Percentiles rank a stretch among this genome's conserved stretches.
These are phyloP conservation scores for Xiphorhynchus erythropygius DNA, from an alignment of 2,797 vertebrate genomes.

Conservation along the genomic window DNA sequence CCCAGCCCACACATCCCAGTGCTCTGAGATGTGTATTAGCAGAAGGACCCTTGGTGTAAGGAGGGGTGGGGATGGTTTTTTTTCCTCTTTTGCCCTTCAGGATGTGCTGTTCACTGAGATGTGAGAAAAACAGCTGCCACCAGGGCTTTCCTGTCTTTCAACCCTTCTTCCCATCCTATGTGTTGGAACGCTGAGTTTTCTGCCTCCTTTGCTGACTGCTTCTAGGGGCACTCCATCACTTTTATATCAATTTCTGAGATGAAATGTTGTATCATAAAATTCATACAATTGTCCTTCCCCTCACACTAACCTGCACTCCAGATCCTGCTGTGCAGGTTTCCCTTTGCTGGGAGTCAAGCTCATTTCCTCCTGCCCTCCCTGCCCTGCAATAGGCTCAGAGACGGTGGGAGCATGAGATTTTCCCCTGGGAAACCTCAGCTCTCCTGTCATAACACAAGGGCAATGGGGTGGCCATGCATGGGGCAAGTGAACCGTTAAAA, in stretches of 20 bases:
- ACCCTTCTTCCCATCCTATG: neutral
- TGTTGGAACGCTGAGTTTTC: neutral
- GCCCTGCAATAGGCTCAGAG: neutral
- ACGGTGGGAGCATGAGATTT: neutral
- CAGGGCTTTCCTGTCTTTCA: neutral
- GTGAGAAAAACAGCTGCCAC: neutral
- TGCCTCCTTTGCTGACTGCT: neutral
- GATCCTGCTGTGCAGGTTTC: fast-evolving
- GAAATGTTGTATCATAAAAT: neutral
- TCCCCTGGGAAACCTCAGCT: neutral
- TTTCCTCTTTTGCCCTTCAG: neutral
- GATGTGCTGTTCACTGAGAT: fast-evolving
- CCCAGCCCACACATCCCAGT: neutral
- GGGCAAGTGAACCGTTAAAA: neutral
- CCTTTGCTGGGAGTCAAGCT: neutral
- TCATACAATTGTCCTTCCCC: neutral
- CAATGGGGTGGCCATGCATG: fast-evolving
- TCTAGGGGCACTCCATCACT: neutral
- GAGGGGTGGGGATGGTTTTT: neutral
- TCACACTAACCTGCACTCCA: fast-evolving
- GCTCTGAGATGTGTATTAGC: neutral
- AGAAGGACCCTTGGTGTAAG: neutral
- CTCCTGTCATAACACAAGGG: fast-evolving
- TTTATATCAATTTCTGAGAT: neutral
- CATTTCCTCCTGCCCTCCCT: neutral